phyloP scores from a whole-genome alignment of 2,888 invertebrate genomes.

The Linyphia triangularis region DNA sequence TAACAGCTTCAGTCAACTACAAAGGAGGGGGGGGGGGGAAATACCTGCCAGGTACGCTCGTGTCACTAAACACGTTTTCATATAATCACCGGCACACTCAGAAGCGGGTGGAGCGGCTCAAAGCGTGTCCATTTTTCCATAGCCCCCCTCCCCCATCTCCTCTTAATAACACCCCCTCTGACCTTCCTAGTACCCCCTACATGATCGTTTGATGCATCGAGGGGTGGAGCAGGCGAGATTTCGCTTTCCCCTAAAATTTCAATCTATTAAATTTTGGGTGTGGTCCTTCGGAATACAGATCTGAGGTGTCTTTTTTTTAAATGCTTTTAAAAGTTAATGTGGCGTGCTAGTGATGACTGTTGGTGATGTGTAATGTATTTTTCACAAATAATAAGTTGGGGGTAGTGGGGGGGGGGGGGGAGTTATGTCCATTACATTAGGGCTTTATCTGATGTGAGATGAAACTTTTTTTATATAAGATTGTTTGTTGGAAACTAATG shows the following conservation, averaged over 20 bases:
- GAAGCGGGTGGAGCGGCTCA: slow-evolving; percentile 49
- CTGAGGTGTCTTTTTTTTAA: neutral
- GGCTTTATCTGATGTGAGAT: too few relatives aligned
- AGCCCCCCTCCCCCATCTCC: slow-evolving; percentile 28
- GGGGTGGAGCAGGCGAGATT: slow-evolving; percentile 48
- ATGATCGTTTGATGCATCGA: slow-evolving; percentile 19
- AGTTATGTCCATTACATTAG: too few relatives aligned
- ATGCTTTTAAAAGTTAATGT: too few relatives aligned
- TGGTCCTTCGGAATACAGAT: slow-evolving; percentile 10
- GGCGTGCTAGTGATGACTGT: slow-evolving; percentile 8
- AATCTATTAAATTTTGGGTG: slow-evolving; percentile 72
- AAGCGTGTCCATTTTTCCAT: slow-evolving; percentile 37
- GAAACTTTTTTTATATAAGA: too few relatives aligned
- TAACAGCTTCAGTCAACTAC: slow-evolving; percentile 28
- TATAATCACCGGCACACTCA: slow-evolving; percentile 14
- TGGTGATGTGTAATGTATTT: slow-evolving; percentile 2
- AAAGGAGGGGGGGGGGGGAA: neutral
- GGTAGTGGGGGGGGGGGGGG: too few relatives aligned
- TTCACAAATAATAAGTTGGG: slow-evolving; percentile 26
- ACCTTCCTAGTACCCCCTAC: slow-evolving; percentile 40
- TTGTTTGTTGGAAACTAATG: too few relatives aligned
- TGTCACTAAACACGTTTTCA: slow-evolving; percentile 31
- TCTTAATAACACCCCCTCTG: slow-evolving; percentile 42
- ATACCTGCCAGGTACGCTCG: slow-evolving; percentile 31
- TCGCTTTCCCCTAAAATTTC: slow-evolving; percentile 63